Conservation (phyloP, 2,113 vertebrate species). For the Chitala chitala region DNA sequence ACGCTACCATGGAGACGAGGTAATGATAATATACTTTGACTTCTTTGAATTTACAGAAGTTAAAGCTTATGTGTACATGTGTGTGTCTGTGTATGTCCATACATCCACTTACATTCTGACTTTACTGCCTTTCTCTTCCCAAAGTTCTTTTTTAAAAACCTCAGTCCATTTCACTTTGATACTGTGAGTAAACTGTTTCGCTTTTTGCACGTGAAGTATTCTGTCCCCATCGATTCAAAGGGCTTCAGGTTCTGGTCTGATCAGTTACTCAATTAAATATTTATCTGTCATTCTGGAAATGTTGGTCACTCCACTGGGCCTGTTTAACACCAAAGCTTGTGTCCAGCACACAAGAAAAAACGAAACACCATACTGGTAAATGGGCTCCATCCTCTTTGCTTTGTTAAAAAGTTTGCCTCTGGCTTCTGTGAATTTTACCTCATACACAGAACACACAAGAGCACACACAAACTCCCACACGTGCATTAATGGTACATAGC, state of each 20-base stretch:
- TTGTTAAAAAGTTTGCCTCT: neutral
- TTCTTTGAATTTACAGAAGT: no score
- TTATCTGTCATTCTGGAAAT: conserved; percentile 1
- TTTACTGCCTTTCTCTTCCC: no score
- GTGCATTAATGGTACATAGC: neutral
- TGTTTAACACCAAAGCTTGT: neutral
- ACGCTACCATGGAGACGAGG: no score
- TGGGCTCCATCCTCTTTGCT: no score
- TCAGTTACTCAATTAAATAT: conserved; percentile 19
- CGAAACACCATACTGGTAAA: no score
- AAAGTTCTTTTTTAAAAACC: no score
- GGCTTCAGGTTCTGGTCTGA: neutral
- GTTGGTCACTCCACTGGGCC: conserved; percentile 4
- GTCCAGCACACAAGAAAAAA: neutral
- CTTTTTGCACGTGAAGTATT: neutral
- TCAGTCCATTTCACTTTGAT: neutral
- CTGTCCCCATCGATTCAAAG: neutral
- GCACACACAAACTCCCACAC: neutral
- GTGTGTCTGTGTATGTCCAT: no score
- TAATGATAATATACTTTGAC: no score
- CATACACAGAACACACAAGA: neutral
- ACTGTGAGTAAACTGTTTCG: neutral
- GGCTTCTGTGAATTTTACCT: no score
- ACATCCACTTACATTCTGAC: no score
- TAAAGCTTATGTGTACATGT: no score